Evolutionary conservation across 2,888 invertebrate species (phyloP).

Genomic region (Zhengitettix transpicula): DNA sequence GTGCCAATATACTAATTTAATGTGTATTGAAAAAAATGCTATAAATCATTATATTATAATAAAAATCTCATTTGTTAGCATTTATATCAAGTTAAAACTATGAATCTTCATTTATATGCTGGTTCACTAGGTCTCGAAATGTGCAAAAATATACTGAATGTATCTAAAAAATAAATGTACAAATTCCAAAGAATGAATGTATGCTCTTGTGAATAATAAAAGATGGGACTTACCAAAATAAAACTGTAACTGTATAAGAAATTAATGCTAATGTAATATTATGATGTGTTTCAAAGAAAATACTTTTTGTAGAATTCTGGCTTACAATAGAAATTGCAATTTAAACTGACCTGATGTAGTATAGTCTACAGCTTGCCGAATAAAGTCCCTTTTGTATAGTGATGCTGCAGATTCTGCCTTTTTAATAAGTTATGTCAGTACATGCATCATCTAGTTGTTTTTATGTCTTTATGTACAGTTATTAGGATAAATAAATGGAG

Average conservation of each 20-base stretch:
- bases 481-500: conserved; percentile 11
- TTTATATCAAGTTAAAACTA: neutral
- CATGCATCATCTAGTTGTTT: conserved; percentile 1
- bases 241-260: neutral
- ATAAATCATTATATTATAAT: neutral
- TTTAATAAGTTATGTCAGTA: neutral
- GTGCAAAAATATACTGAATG: neutral
- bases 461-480: conserved; percentile 10
- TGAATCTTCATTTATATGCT: neutral
- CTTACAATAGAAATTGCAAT: no score
- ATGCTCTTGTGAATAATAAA: conserved; percentile 8
- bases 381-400: neutral
- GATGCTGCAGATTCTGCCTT: neutral
- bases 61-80: neutral
- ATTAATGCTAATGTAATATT: neutral
- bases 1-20: no score
- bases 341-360: no score
- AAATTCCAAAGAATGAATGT: conserved; percentile 12
- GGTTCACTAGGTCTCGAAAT: neutral
- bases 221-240: neutral
- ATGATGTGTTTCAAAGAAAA: neutral
- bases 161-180: conserved; percentile 8
- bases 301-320: no score
- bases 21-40: no score
- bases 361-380: neutral